Percentiles rank a stretch among this genome's conserved stretches.
phyloP scores from a whole-genome alignment of 2,113 vertebrate genomes.

The Microcebus ravelobensis region DNA sequence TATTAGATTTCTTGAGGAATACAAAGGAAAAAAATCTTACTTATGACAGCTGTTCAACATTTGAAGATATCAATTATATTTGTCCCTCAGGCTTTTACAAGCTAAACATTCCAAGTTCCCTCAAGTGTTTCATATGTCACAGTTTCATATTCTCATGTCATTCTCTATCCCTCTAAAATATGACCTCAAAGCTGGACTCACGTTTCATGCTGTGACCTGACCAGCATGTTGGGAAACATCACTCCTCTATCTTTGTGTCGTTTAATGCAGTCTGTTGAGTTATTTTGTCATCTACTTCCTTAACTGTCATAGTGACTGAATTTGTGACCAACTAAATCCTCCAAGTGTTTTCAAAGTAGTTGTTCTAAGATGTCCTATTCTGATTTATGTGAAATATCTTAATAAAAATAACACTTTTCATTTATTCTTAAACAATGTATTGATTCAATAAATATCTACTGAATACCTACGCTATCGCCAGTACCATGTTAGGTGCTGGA shows the following conservation, averaged over 20 bases:
- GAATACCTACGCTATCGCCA: not conserved
- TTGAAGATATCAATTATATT: constrained; percentile 45
- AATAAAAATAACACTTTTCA: not conserved
- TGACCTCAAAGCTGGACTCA: not conserved
- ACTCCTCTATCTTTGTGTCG: not conserved
- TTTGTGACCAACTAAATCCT: not conserved
- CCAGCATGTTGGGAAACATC: not conserved
- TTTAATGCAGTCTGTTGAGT: not conserved
- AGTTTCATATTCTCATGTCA: not conserved
- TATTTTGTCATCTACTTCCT: not conserved
- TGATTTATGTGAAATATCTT: not conserved
- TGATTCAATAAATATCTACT: not conserved
- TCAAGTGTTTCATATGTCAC: constrained; percentile 3
- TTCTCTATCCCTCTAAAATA: not conserved
- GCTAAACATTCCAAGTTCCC: not conserved
- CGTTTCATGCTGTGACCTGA: not conserved
- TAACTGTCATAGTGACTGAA: not conserved
- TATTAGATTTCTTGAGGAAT: constrained; percentile 56
- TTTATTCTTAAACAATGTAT: not conserved
- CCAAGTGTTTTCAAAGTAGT: not conserved
- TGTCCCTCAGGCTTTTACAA: constrained; percentile 49
- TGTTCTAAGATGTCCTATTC: not conserved
- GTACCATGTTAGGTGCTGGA: not conserved
- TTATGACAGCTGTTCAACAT: constrained; percentile 8
- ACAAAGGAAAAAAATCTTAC: not conserved